phyloP scores from a whole-genome alignment of 2,888 invertebrate species.

The Drosophila prolongata region DNA sequence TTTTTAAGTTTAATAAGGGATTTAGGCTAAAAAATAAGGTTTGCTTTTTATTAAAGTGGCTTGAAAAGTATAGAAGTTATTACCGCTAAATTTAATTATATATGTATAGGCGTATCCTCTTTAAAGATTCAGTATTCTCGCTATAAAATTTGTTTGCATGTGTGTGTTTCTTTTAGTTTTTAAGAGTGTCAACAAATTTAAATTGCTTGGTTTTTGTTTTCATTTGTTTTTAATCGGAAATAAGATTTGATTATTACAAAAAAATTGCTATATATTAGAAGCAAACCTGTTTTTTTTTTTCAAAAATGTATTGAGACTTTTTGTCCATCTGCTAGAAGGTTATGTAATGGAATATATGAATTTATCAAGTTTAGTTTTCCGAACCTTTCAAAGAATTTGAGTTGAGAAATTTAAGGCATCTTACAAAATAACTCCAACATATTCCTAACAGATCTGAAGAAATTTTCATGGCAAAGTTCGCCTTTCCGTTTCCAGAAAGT shows the following conservation, averaged over 20 bases:
- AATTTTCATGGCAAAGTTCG: constrained; percentile 20
- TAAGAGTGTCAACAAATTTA: constrained; percentile 62
- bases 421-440: constrained; percentile 29
- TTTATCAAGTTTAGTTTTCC: constrained; percentile 22
- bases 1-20: constrained; percentile 11
- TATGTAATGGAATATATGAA: constrained; percentile 35
- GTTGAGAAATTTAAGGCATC: constrained; percentile 36
- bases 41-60: constrained; percentile 52
- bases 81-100: constrained; percentile 50
- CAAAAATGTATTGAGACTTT: constrained; percentile 17
- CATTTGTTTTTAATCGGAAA: constrained; percentile 33
- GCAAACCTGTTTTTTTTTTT: constrained; percentile 33
- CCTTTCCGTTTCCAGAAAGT: constrained; percentile 23
- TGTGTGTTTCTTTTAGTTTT: constrained; percentile 19
- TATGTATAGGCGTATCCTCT: constrained; percentile 32
- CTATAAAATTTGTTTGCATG: constrained; percentile 54
- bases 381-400: constrained; percentile 22
- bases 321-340: constrained; percentile 20
- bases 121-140: constrained; percentile 34
- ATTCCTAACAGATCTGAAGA: constrained; percentile 40
- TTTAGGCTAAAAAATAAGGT: constrained; percentile 28
- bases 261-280: constrained; percentile 33
- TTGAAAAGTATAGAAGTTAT: constrained; percentile 58
- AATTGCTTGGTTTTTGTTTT: constrained; percentile 41
- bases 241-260: constrained; percentile 37